phyloP scores from a whole-genome alignment of 2,113 vertebrate genomes.

The Halichoeres trimaculatus region DNA sequence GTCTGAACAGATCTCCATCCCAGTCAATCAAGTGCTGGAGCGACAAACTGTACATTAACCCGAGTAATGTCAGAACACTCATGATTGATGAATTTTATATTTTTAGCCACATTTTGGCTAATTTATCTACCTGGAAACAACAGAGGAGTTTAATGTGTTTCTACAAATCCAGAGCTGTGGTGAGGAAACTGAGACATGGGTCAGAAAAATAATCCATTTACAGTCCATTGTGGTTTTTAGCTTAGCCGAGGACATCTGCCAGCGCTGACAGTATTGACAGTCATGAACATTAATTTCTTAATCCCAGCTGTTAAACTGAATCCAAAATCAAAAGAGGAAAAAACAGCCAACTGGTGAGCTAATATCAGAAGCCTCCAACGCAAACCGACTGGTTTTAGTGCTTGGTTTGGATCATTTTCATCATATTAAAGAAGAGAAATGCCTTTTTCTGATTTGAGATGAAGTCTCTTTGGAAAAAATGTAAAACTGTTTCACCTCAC shows the following conservation, averaged over 20 bases:
- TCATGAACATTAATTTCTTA: conserved; percentile 38
- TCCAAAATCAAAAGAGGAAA: conserved; percentile 12
- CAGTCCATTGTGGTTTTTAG: conserved; percentile 24
- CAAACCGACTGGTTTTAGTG: conserved; percentile 30
- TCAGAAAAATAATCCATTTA: conserved; percentile 45
- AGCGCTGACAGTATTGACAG: conserved; percentile 36
- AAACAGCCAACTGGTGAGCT: conserved; percentile 46
- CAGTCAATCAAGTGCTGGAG: too few relatives aligned
- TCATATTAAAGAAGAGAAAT: conserved; percentile 14
- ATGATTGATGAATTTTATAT: conserved; percentile 32
- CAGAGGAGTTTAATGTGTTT: conserved; percentile 29
- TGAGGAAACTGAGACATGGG: conserved; percentile 39
- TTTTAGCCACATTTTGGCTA: conserved; percentile 49
- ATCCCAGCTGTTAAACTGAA: conserved; percentile 19
- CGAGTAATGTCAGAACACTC: neutral
- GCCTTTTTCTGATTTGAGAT: conserved; percentile 8
- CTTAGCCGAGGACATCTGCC: conserved; percentile 11
- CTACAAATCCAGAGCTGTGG: conserved; percentile 24
- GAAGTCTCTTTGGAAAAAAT: conserved; percentile 29
- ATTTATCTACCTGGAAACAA: conserved; percentile 34
- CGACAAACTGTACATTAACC: too few relatives aligned
- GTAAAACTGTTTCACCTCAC: conserved; percentile 16
- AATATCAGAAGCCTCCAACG: conserved; percentile 29
- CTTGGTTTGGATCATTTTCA: conserved; percentile 21
- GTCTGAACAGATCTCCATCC: too few relatives aligned